Conservation (phyloP, 53 echinoderm and acorn worm genomes). For the Pentamera pediparva region DNA sequence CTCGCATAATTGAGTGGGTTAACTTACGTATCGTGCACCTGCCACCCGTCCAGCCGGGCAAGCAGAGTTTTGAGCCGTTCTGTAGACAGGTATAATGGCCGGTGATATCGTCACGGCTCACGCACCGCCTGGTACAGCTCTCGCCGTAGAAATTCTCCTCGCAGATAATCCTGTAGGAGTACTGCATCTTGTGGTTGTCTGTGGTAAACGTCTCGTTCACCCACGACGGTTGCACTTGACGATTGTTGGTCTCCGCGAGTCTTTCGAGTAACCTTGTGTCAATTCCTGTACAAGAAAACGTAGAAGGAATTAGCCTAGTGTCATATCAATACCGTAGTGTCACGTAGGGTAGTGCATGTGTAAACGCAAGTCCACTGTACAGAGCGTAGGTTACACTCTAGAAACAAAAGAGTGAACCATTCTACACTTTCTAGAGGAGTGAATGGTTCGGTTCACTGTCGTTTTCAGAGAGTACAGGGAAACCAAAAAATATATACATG, state of each 20-base stretch:
- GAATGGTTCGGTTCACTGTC: no score
- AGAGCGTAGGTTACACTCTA: no score
- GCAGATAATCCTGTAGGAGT: constrained; percentile 76
- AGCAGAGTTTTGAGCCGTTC: constrained; percentile 66
- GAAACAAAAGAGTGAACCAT: no score
- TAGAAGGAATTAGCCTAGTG: not conserved
- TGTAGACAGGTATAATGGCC: constrained; percentile 75
- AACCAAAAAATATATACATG: no score
- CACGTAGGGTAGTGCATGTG: no score
- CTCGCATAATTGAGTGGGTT: no score
- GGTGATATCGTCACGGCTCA: constrained; percentile 52
- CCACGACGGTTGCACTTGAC: constrained; percentile 57
- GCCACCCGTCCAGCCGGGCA: constrained; percentile 68
- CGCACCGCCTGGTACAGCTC: constrained; percentile 51
- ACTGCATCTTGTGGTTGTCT: constrained; percentile 54
- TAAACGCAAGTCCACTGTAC: no score
- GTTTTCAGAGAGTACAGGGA: no score
- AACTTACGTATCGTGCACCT: constrained; percentile 64
- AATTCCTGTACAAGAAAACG: not conserved
- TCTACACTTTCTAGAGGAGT: no score
- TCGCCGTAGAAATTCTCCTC: constrained; percentile 71
- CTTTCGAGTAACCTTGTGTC: constrained; percentile 55
- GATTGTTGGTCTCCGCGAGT: constrained; percentile 55
- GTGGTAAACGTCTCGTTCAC: constrained; percentile 49
- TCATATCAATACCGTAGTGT: no score